phyloP scores from a whole-genome alignment of 2,797 vertebrate species.

The Iguana delicatissima region DNA sequence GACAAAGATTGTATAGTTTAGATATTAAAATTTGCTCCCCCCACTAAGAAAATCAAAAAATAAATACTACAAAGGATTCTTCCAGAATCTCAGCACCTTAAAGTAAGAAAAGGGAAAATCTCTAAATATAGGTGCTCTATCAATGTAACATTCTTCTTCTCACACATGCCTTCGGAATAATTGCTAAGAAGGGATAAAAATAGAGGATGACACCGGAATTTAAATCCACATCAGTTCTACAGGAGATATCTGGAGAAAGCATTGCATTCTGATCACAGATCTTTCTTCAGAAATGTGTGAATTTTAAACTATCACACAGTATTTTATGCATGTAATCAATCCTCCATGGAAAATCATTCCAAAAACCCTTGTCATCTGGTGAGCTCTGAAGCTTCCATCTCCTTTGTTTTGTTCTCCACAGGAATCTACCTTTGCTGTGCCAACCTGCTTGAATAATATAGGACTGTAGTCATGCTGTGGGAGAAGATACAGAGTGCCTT shows the following conservation, averaged over 20 bases:
- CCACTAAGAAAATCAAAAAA: background rate
- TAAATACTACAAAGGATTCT: background rate
- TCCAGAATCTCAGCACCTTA: conserved; percentile 33
- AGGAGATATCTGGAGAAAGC: background rate
- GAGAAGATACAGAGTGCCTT: background rate
- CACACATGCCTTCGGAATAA: conserved; percentile 1
- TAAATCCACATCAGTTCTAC: background rate
- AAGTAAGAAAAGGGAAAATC: conserved; percentile 41
- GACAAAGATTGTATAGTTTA: background rate
- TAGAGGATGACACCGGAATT: background rate
- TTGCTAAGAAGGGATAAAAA: background rate
- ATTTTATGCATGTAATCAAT: background rate
- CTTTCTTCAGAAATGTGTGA: conserved; percentile 6
- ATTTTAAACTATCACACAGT: conserved; percentile 42
- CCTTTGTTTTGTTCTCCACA: background rate
- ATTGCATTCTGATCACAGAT: background rate
- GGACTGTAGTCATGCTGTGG: background rate
- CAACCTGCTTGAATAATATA: background rate
- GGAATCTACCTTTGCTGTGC: background rate
- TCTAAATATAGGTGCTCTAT: background rate
- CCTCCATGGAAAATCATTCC: background rate
- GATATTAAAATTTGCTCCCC: conserved; percentile 4
- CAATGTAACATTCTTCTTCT: background rate
- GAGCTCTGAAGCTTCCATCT: background rate
- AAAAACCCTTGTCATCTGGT: background rate